phyloP scores from a whole-genome alignment of 2,113 vertebrate genomes.

The Eretmodus cyanostictus region DNA sequence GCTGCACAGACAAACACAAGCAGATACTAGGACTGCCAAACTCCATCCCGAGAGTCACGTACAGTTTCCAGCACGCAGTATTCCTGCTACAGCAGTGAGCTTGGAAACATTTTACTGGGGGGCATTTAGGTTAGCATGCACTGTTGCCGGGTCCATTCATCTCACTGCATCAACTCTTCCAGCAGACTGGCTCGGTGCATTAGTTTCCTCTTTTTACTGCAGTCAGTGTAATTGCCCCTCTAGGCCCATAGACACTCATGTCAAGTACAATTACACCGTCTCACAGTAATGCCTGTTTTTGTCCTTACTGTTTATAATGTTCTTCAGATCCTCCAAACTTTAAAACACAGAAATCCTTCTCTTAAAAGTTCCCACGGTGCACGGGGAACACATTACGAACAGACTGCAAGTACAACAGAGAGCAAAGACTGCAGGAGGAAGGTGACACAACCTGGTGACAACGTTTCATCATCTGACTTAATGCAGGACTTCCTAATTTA shows the following conservation, averaged over 20 bases:
- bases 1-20: neutral
- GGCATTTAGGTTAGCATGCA: neutral
- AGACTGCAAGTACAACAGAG: neutral
- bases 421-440: neutral
- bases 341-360: neutral
- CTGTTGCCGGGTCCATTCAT: neutral
- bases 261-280: neutral
- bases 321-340: neutral
- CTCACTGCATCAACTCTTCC: neutral
- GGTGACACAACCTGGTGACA: neutral
- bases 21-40: neutral
- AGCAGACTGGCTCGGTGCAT: neutral
- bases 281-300: neutral
- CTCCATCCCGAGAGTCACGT: accelerated
- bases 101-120: neutral
- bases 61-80: neutral
- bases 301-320: neutral
- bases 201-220: neutral
- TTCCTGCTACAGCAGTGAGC: neutral
- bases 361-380: neutral
- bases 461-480: neutral
- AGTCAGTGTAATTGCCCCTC: neutral
- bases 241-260: neutral
- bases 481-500: neutral
- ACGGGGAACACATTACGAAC: neutral